phyloP scores from a whole-genome alignment of 23 tunicate genomes.

The Trididemnum nubilum region DNA sequence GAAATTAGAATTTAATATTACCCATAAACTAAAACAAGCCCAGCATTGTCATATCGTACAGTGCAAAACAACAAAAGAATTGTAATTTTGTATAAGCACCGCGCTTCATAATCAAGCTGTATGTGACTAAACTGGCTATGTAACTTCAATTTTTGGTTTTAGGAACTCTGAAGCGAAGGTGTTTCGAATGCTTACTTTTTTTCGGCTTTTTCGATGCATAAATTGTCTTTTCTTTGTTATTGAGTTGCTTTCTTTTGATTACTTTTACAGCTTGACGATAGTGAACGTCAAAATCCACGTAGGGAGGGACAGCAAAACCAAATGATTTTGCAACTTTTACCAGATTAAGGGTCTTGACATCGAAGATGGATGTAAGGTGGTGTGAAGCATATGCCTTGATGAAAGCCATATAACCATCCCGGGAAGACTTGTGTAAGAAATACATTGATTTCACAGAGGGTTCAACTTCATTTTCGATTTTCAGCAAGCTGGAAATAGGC shows the following conservation, averaged over 20 bases:
- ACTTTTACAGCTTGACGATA: not conserved
- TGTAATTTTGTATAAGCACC: no score
- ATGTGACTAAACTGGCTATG: no score
- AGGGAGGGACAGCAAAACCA: slow-evolving; percentile 53
- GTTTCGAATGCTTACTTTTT: not conserved
- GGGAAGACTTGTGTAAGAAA: slow-evolving; percentile 38
- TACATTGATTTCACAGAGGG: slow-evolving; percentile 7
- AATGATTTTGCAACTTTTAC: slow-evolving; percentile 36
- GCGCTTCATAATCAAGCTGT: no score
- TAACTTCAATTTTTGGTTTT: no score
- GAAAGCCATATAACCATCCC: slow-evolving; percentile 39
- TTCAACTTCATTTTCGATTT: slow-evolving; percentile 45
- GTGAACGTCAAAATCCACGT: slow-evolving; percentile 34
- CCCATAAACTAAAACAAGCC: no score
- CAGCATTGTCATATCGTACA: no score
- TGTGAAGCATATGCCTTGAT: slow-evolving; percentile 60
- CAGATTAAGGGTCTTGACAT: slow-evolving; percentile 38
- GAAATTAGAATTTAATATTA: no score
- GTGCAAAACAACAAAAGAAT: no score
- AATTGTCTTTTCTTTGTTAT: not conserved
- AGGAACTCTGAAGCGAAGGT: not conserved
- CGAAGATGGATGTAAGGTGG: slow-evolving; percentile 15
- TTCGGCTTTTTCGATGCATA: not conserved
- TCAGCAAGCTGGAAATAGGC: not conserved
- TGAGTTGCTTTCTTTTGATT: not conserved